Conservation (phyloP, 1,140 invertebrate species). For the Leptonema lineaticorne region DNA sequence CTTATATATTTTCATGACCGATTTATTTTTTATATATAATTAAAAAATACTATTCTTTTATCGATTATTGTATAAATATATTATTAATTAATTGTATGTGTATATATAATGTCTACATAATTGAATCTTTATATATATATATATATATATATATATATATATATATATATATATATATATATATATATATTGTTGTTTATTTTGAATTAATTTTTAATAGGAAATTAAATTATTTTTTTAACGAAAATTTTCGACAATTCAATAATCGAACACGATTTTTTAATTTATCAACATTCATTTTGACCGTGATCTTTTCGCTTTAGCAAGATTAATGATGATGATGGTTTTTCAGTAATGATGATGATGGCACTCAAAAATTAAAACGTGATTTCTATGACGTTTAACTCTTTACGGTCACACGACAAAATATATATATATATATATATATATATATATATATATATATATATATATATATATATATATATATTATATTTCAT, state of each 20-base stretch:
- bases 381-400: background rate
- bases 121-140: too few species aligned
- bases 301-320: background rate
- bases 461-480: too few species aligned
- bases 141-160: background rate
- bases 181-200: background rate
- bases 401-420: background rate
- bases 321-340: background rate
- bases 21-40: too few species aligned
- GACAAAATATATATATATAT: background rate
- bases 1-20: too few species aligned
- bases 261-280: too few species aligned
- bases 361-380: constrained; percentile 21
- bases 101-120: too few species aligned
- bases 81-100: too few species aligned
- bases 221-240: background rate
- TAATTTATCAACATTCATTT: background rate
- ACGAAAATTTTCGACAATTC: background rate
- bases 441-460: too few species aligned
- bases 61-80: too few species aligned
- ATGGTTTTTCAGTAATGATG: constrained; percentile 12
- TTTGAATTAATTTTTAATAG: background rate
- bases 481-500: too few species aligned
- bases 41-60: too few species aligned
- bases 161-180: background rate